Percentiles rank a stretch among this genome's conserved stretches.
These are phyloP conservation scores for Halyomorpha halys DNA, from an alignment of 1,140 invertebrate genomes.

Conservation along the genomic window DNA sequence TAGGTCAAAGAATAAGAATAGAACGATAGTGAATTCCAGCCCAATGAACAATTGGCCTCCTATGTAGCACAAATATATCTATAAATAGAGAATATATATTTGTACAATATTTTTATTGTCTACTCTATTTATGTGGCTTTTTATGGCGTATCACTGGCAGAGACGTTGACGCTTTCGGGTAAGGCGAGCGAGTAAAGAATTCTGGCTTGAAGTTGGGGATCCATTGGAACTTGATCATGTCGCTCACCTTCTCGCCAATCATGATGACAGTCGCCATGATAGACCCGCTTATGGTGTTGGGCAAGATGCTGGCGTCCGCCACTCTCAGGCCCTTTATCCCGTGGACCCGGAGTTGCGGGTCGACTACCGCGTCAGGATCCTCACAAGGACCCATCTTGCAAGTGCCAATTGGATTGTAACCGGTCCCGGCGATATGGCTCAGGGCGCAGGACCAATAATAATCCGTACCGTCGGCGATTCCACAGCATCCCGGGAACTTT, in stretches of 20 bases:
- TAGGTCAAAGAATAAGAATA: too few relatives aligned
- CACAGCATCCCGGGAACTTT: slow-evolving; percentile 23
- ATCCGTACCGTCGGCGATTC: slow-evolving; percentile 32
- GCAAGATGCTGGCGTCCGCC: slow-evolving; percentile 71
- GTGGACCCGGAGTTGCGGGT: slow-evolving; percentile 53
- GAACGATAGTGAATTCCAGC: too few relatives aligned
- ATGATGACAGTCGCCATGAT: slow-evolving; percentile 66
- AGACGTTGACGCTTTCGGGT: not conserved
- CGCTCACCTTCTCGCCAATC: slow-evolving; percentile 65
- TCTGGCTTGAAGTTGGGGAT: slow-evolving; percentile 28
- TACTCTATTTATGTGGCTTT: too few relatives aligned
- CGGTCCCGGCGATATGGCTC: slow-evolving; percentile 35
- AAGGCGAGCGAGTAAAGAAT: not conserved
- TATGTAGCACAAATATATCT: too few relatives aligned
- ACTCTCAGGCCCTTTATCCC: slow-evolving; percentile 57
- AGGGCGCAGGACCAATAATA: slow-evolving; percentile 37
- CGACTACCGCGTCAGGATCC: slow-evolving; percentile 53
- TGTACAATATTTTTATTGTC: too few relatives aligned
- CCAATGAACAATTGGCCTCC: too few relatives aligned
- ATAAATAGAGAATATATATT: too few relatives aligned
- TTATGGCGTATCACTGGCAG: not conserved
- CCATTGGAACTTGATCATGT: slow-evolving; percentile 56
- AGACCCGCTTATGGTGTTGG: slow-evolving; percentile 55
- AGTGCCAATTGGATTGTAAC: slow-evolving; percentile 57
- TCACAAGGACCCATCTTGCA: slow-evolving; percentile 61